These are phyloP conservation scores for Monopis laevigella DNA, from an alignment of 2,888 invertebrate genomes.

Conservation along the genomic window DNA sequence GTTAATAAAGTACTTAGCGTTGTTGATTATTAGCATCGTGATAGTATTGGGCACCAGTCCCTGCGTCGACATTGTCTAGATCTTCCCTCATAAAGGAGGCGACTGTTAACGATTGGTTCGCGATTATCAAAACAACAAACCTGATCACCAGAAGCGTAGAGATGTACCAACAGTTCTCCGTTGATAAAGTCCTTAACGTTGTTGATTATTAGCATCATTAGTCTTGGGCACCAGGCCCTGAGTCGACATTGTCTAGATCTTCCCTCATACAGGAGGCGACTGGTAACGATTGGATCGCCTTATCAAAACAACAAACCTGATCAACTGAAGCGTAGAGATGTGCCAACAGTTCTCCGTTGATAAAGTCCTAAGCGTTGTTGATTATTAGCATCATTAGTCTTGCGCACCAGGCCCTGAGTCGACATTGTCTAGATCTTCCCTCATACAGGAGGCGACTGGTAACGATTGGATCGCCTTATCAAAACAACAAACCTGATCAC, in stretches of 20 bases:
- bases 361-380: slow-evolving; percentile 98
- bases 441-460: no score
- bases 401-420: slow-evolving; percentile 97
- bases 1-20: no score
- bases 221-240: slow-evolving; percentile 98
- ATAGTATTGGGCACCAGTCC: slow-evolving; percentile 98
- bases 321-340: slow-evolving; percentile 97
- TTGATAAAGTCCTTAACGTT: slow-evolving; percentile 98
- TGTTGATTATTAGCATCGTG: slow-evolving; percentile 95
- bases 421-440: slow-evolving; percentile 99
- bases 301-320: no score
- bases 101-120: no score
- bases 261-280: no score
- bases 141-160: slow-evolving; percentile 98
- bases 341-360: slow-evolving; percentile 95
- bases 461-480: no score
- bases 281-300: no score
- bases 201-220: slow-evolving; percentile 98
- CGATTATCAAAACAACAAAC: no score
- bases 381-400: slow-evolving; percentile 96
- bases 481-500: slow-evolving; percentile 98
- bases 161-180: slow-evolving; percentile 94
- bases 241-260: slow-evolving; percentile 99
- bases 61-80: slow-evolving; percentile 97
- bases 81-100: no score